These are phyloP conservation scores for Meloidogyne floridensis DNA, from an alignment of 1,140 invertebrate genomes.

Conservation along the genomic window DNA sequence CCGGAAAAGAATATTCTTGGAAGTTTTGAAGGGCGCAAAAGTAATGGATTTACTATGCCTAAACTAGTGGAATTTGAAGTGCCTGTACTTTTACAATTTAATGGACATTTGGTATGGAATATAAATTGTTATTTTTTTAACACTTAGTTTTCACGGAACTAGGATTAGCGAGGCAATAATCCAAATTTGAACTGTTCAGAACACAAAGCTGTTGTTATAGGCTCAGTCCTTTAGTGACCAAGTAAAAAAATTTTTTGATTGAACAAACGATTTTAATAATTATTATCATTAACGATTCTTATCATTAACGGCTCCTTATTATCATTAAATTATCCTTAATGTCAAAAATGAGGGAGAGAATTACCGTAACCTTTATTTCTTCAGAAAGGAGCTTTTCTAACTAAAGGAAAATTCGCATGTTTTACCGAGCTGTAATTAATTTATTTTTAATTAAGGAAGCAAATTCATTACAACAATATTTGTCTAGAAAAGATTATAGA, in stretches of 20 bases:
- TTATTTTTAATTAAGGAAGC: slow-evolving; percentile 38
- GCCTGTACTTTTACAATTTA: slow-evolving; percentile 47
- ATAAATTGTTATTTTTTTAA: not conserved
- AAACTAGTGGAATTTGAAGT: slow-evolving; percentile 46
- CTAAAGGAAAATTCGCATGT: not conserved
- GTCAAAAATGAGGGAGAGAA: too few species aligned
- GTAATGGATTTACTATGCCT: slow-evolving; percentile 35
- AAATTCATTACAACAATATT: slow-evolving; percentile 39
- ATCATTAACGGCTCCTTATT: too few species aligned
- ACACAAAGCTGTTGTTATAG: too few species aligned
- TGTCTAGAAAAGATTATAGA: slow-evolving; percentile 33
- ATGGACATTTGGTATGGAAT: slow-evolving; percentile 40
- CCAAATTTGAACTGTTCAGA: too few species aligned
- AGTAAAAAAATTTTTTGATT: too few species aligned
- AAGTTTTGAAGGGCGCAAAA: not conserved
- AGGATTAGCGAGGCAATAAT: not conserved
- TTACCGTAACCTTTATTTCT: not conserved
- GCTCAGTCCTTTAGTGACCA: too few species aligned
- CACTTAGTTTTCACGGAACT: not conserved
- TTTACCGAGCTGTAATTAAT: not conserved
- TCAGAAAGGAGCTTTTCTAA: not conserved
- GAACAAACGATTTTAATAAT: too few species aligned
- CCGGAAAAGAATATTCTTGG: not conserved
- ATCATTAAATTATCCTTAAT: too few species aligned
- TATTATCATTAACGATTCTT: too few species aligned